These are phyloP conservation scores for Agrilus biguttatus DNA, from an alignment of 2,888 invertebrate genomes.

Conservation along the genomic window DNA sequence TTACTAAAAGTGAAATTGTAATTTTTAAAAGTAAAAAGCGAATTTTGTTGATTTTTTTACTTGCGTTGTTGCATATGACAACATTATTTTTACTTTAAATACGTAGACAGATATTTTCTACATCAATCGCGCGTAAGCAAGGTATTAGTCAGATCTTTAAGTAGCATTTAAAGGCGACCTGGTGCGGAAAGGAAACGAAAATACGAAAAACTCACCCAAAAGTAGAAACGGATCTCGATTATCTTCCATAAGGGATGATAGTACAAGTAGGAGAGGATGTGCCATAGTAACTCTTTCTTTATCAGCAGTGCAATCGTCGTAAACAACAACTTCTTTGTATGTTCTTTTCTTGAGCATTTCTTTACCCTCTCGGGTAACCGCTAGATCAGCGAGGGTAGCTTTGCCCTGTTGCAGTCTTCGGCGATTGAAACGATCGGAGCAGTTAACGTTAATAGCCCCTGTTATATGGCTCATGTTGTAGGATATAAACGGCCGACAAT, in stretches of 20 bases:
- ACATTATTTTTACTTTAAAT: too few relatives aligned
- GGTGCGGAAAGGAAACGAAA: slow-evolving; percentile 6
- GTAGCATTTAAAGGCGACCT: slow-evolving; percentile 12
- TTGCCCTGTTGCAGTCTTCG: slow-evolving; percentile 51
- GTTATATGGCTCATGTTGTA: slow-evolving; percentile 55
- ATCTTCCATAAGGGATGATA: slow-evolving; percentile 51
- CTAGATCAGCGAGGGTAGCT: slow-evolving; percentile 49
- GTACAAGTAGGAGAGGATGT: slow-evolving; percentile 48
- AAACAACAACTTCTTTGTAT: slow-evolving; percentile 49
- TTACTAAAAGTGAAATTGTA: too few relatives aligned
- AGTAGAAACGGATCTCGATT: slow-evolving; percentile 50
- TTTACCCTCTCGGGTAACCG: slow-evolving; percentile 47
- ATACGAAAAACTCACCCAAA: slow-evolving; percentile 40
- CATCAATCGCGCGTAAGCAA: slow-evolving; percentile 8
- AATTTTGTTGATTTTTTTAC: too few relatives aligned
- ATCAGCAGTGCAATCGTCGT: slow-evolving; percentile 52
- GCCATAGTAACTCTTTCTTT: slow-evolving; percentile 40
- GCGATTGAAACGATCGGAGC: slow-evolving; percentile 53
- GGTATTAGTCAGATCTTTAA: slow-evolving; percentile 15
- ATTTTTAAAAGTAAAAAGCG: too few relatives aligned
- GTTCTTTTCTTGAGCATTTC: slow-evolving; percentile 40
- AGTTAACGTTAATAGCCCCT: slow-evolving; percentile 56
- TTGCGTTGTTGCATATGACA: too few relatives aligned
- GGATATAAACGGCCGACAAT: slow-evolving; percentile 54
- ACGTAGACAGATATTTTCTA: too few relatives aligned